Evolutionary conservation across 2,797 vertebrate species (phyloP).

Genomic region (Chelidonichthys spinosus): DNA sequence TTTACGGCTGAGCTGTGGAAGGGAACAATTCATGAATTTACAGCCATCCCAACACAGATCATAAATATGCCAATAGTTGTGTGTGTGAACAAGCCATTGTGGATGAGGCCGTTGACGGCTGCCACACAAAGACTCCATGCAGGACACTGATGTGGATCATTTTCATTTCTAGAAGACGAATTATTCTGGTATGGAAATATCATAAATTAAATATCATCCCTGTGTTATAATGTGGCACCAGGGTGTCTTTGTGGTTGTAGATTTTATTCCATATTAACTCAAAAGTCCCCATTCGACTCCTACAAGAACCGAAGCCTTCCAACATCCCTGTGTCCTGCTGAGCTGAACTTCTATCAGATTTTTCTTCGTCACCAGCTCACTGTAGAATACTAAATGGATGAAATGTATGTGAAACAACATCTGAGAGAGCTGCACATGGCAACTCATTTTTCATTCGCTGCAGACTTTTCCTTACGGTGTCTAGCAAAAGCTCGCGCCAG

Average conservation of each 20-base stretch:
- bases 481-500: slow-evolving; percentile 4
- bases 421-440: slow-evolving; percentile 19
- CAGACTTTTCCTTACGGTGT: slow-evolving; percentile 14
- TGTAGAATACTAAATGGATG: slow-evolving; percentile 8
- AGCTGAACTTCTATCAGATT: slow-evolving; percentile 1
- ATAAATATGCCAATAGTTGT: slow-evolving; percentile 50
- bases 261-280: slow-evolving; percentile 1
- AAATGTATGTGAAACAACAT: slow-evolving; percentile 28
- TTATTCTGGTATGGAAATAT: slow-evolving; percentile 23
- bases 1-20: slow-evolving; percentile 48
- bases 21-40: slow-evolving; percentile 55
- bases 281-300: slow-evolving; percentile 13
- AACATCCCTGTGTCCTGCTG: not conserved
- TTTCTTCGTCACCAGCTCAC: slow-evolving; percentile 17
- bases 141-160: slow-evolving; percentile 5
- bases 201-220: slow-evolving; percentile 11
- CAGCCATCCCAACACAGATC: slow-evolving; percentile 44
- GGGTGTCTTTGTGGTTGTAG: slow-evolving; percentile 8
- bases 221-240: slow-evolving; percentile 13
- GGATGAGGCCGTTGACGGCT: slow-evolving; percentile 36
- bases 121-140: slow-evolving; percentile 33
- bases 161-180: slow-evolving; percentile 21
- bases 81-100: slow-evolving; percentile 19
- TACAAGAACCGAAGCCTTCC: not conserved
- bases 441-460: slow-evolving; percentile 32